Conservation (phyloP, 2,888 invertebrate genomes). For the Xestia rhomboidea region DNA sequence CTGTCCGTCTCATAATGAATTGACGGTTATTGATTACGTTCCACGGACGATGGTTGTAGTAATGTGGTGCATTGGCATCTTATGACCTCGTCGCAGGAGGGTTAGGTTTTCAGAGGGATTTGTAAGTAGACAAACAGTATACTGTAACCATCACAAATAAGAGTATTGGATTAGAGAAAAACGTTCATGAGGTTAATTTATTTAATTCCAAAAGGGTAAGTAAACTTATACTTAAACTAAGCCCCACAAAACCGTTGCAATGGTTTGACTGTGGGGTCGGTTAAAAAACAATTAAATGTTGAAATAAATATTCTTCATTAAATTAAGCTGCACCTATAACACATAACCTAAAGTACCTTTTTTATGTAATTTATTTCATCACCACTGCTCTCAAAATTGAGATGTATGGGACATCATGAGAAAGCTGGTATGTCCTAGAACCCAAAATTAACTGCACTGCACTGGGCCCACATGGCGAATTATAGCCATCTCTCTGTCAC, state of each 20-base stretch:
- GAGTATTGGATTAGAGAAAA: not conserved
- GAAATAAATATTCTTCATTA: not conserved
- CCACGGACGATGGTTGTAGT: constrained; percentile 22
- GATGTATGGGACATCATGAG: not conserved
- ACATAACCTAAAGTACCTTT: not conserved
- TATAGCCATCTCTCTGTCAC: not conserved
- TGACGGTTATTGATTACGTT: constrained; percentile 63
- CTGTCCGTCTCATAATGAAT: constrained; percentile 62
- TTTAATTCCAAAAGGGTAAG: too few relatives aligned
- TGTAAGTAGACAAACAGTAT: not conserved
- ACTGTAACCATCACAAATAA: not conserved
- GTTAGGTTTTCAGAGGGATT: constrained; percentile 13
- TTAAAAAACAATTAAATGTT: not conserved
- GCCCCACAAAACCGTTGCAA: too few relatives aligned
- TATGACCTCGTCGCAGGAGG: constrained; percentile 11
- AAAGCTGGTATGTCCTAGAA: not conserved
- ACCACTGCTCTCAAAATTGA: not conserved
- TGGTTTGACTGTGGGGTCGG: too few relatives aligned
- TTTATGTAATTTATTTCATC: not conserved
- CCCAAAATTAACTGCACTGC: not conserved
- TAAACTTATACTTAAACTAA: too few relatives aligned
- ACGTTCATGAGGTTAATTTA: not conserved
- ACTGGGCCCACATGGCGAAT: not conserved
- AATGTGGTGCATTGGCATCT: constrained; percentile 29
- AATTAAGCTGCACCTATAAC: not conserved